Evolutionary conservation across 2,888 invertebrate genomes (phyloP).

Genomic region (Coleophora flavipennella): DNA sequence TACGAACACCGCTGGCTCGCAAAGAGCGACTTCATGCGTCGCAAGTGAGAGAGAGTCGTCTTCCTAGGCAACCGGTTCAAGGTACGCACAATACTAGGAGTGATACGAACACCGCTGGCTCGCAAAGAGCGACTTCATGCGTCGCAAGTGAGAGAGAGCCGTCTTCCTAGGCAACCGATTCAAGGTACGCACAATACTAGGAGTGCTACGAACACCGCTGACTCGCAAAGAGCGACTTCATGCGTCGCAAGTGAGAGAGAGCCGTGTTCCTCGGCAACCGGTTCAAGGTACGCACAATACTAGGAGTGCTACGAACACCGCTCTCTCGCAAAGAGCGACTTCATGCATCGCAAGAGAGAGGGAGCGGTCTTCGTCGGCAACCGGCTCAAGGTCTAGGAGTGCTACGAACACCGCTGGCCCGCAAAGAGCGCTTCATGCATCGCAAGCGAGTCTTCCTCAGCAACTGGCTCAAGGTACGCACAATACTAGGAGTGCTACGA

Average conservation of each 20-base stretch:
- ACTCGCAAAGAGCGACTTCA: constrained; percentile 92
- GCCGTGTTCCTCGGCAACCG: constrained; percentile 88
- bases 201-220: constrained; percentile 97
- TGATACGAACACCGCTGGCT: constrained; percentile 98
- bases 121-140: constrained; percentile 92
- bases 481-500: too few species aligned
- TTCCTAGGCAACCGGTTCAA: too few species aligned
- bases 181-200: constrained; percentile 88
- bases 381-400: constrained; percentile 87
- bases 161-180: constrained; percentile 88
- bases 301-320: constrained; percentile 97
- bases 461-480: too few species aligned
- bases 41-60: too few species aligned
- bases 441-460: too few species aligned
- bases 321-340: constrained; percentile 94
- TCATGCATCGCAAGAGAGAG: constrained; percentile 93
- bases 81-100: too few species aligned
- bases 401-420: too few species aligned
- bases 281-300: constrained; percentile 83
- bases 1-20: too few species aligned
- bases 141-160: constrained; percentile 90
- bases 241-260: constrained; percentile 92
- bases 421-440: too few species aligned
- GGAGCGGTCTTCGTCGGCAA: constrained; percentile 88
- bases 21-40: too few species aligned